Conservation (phyloP, 2,113 vertebrate species). For the Rhinolophus ferrumequinum region DNA sequence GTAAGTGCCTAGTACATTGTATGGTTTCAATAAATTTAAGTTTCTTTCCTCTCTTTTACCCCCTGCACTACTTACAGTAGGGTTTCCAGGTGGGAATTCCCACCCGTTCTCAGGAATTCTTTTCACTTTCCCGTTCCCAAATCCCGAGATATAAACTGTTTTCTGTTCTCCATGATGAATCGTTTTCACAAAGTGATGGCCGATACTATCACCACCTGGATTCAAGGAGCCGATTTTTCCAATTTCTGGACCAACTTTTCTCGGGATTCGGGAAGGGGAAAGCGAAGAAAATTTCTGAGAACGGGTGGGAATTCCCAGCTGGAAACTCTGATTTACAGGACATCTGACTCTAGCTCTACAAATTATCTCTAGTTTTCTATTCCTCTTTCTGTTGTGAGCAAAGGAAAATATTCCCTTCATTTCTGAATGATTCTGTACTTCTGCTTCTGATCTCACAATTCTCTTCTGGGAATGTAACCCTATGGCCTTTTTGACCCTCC, state of each 20-base stretch:
- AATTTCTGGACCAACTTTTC: too few relatives aligned
- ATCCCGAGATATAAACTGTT: too few relatives aligned
- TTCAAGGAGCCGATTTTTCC: too few relatives aligned
- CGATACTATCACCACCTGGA: too few relatives aligned
- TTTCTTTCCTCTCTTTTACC: not conserved
- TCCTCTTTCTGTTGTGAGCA: not conserved
- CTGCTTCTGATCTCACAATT: not conserved
- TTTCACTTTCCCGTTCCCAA: too few relatives aligned
- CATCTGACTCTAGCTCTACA: not conserved
- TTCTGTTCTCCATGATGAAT: too few relatives aligned
- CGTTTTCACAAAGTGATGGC: too few relatives aligned
- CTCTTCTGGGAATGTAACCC: not conserved
- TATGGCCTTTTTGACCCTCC: not conserved
- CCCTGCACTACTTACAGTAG: not conserved
- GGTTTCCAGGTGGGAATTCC: too few relatives aligned
- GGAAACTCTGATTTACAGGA: not conserved
- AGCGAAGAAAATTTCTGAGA: too few relatives aligned
- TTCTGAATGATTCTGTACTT: constrained; percentile 37
- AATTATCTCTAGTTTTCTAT: not conserved
- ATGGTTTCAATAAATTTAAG: not conserved
- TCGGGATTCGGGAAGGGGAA: too few relatives aligned
- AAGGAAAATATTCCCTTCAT: not conserved
- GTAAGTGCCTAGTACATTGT: not conserved
- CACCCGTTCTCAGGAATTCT: too few relatives aligned
- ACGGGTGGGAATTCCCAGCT: too few relatives aligned